Base-by-base conservation (phyloP, 2,888 invertebrate species). In the Caenorhabditis doughertyi region DNA sequence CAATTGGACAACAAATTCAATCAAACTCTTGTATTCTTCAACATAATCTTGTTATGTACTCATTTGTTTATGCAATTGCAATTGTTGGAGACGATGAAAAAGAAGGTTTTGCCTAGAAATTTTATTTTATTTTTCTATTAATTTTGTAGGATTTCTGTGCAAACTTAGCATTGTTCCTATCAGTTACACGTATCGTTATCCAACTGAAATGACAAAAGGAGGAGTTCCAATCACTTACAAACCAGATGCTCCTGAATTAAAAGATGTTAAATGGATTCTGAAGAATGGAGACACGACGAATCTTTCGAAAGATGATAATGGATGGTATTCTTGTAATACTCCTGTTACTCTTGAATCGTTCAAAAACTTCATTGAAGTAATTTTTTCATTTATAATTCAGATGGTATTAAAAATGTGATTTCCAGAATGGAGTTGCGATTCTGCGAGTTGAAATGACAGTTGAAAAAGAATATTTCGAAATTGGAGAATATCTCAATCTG, bases 41-140 rank as follows among this genome's bases (percentile, higher is more conserved):
- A 32, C 86, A 86, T 42, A 65, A 80, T 23, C 72, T 77, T 25
- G 80, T 86, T 51, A 79, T 80, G 77, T 84, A 71, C 62, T 73
- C 82, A 1, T 86, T 81, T 32, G 72, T 74, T 16, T 80, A 80
- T 18, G 25, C 65, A 2, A 35, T 85, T 18, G 29, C 44, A 5
- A 62, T 77, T 7, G 53, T 82, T 27, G 68, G 55, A 13, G 53
- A 84, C 16, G 32, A 67, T 23, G 80, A 68, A 9, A 51, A 62
- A 11, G 42, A 71, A 21, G 71, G 56, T 56, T 27, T 29, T 0
- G 11, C 25, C 42, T 25, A 21, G 32, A 29, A 49, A 13, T 13
- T 42, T 16, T 8, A 27, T 27, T 18, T 47, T 9, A 25, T 18
- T 53, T 7, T 8, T 21, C 49, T 64, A 1, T 18, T n/a, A 7